Conservation (phyloP, 2,797 vertebrate genomes). For the Pempheris klunzingeri region DNA sequence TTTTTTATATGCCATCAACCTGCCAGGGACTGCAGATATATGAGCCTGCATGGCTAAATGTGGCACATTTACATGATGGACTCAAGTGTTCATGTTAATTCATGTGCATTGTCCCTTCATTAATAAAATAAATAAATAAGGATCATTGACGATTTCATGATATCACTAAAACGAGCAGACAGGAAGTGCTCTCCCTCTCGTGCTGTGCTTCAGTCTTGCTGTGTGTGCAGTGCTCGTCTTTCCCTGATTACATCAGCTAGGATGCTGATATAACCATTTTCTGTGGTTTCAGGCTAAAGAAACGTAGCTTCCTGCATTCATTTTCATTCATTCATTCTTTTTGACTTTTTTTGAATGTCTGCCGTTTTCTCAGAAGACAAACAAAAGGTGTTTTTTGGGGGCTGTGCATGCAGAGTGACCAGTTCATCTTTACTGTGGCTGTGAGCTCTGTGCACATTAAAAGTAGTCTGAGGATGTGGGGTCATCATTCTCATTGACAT, state of each 20-base stretch:
- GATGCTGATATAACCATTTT: slow-evolving; percentile 60
- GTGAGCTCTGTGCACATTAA: slow-evolving; percentile 46
- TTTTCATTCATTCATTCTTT: slow-evolving; percentile 54
- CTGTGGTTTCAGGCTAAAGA: slow-evolving; percentile 48
- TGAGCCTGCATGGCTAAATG: too few relatives aligned
- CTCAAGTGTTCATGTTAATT: too few relatives aligned
- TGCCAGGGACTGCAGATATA: too few relatives aligned
- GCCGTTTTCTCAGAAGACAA: slow-evolving; percentile 31
- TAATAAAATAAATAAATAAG: too few relatives aligned
- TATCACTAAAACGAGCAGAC: slow-evolving; percentile 45
- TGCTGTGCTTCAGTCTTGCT: slow-evolving; percentile 51
- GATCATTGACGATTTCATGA: slow-evolving; percentile 55
- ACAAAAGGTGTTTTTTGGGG: too few relatives aligned
- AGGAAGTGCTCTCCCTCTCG: slow-evolving; percentile 35
- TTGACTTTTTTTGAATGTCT: slow-evolving; percentile 29
- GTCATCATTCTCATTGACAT: slow-evolving; percentile 33
- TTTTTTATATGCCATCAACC: too few relatives aligned
- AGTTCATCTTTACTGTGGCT: slow-evolving; percentile 25
- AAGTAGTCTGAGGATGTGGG: slow-evolving; percentile 24
- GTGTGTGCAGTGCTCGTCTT: slow-evolving; percentile 60
- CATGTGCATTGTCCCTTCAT: too few relatives aligned
- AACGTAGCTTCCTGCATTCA: slow-evolving; percentile 47
- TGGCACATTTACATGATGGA: too few relatives aligned
- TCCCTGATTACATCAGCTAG: slow-evolving; percentile 64
- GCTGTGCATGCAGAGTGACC: slow-evolving; percentile 33